These are phyloP conservation scores for Sebastes taczanowskii DNA, from an alignment of 2,797 vertebrate species.

Conservation along the genomic window DNA sequence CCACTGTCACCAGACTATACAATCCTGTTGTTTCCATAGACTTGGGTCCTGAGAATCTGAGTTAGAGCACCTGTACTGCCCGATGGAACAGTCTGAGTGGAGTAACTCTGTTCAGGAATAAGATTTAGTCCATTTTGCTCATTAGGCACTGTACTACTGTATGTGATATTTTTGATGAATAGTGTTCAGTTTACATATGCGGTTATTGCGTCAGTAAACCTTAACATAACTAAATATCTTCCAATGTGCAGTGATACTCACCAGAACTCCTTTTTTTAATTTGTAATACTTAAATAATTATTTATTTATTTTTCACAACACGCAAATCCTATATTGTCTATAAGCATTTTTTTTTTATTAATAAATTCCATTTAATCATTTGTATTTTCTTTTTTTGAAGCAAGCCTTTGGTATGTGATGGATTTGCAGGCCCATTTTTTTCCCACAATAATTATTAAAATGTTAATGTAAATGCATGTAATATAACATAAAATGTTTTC, in stretches of 20 bases:
- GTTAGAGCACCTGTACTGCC: not conserved
- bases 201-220: not conserved
- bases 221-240: not conserved
- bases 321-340: not conserved
- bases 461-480: fast-evolving
- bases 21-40: not conserved
- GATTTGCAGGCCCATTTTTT: not conserved
- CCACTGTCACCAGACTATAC: not conserved
- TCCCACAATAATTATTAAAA: fast-evolving
- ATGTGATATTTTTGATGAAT: not conserved
- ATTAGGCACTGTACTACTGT: not conserved
- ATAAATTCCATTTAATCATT: not conserved
- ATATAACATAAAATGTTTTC: not conserved
- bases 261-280: not conserved
- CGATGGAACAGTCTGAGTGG: not conserved
- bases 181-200: not conserved
- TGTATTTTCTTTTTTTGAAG: not conserved
- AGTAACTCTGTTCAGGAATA: not conserved
- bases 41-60: not conserved
- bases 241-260: not conserved
- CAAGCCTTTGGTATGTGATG: not conserved
- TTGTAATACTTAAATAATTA: not conserved
- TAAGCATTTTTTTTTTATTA: too few relatives aligned
- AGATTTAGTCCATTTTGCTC: not conserved
- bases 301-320: not conserved